These are phyloP conservation scores for Spisula subtruncata DNA, from an alignment of 2,888 invertebrate species.

Conservation along the genomic window DNA sequence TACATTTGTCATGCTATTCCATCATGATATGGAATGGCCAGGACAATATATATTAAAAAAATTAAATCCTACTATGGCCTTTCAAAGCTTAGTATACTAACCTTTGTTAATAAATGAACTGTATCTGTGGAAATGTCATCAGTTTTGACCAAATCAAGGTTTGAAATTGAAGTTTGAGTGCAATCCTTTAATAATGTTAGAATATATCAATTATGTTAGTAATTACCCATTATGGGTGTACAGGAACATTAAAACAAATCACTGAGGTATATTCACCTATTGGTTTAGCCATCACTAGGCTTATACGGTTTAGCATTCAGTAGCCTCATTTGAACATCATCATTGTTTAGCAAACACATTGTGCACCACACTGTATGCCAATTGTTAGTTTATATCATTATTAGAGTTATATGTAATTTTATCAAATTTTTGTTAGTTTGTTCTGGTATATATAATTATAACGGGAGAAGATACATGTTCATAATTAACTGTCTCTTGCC, in stretches of 20 bases:
- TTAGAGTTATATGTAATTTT: not conserved
- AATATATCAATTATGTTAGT: not conserved
- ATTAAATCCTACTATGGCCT: too few species aligned
- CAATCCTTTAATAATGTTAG: not conserved
- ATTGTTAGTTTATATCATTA: conserved; percentile 16
- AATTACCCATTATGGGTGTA: not conserved
- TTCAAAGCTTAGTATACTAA: too few species aligned
- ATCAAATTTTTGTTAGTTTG: not conserved
- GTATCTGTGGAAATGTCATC: too few species aligned
- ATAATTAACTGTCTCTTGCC: conserved; percentile 28
- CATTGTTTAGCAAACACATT: not conserved
- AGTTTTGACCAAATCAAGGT: too few species aligned
- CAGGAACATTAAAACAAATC: not conserved
- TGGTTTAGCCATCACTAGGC: not conserved
- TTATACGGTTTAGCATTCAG: not conserved
- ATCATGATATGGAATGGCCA: too few species aligned
- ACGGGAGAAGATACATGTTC: not conserved
- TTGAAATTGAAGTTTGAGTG: too few species aligned
- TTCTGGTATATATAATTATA: not conserved
- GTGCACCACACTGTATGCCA: conserved; percentile 22
- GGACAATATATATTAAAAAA: too few species aligned
- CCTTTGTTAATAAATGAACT: too few species aligned
- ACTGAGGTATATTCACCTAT: not conserved
- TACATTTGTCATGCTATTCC: not conserved
- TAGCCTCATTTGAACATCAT: not conserved